Evolutionary conservation across 2,113 vertebrate genomes (phyloP).

Genomic region (Lepus americanus): DNA sequence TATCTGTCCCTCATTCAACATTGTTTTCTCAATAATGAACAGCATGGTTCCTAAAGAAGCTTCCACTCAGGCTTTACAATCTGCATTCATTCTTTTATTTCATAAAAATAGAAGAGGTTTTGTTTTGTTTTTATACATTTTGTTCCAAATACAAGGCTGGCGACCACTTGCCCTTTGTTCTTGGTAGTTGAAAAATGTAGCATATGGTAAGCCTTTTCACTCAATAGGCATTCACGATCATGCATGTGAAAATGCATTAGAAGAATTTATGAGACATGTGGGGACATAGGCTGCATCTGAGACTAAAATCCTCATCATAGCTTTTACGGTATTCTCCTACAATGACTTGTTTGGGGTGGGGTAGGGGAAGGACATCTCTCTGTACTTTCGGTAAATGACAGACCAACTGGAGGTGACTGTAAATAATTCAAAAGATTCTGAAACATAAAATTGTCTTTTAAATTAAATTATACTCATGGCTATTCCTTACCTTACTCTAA

Average conservation of each 20-base stretch:
- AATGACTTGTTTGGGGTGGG: not conserved
- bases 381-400: not conserved
- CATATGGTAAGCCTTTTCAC: constrained; percentile 61
- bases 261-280: not conserved
- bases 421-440: constrained; percentile 62
- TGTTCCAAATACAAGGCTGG: constrained; percentile 39
- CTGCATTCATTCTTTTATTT: constrained; percentile 53
- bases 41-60: constrained; percentile 55
- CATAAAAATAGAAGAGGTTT: constrained; percentile 18
- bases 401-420: constrained; percentile 1
- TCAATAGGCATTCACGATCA: constrained; percentile 30
- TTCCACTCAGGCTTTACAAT: not conserved
- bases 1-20: not conserved
- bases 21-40: constrained; percentile 60
- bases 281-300: not conserved
- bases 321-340: not conserved
- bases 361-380: not conserved
- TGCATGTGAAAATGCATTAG: constrained; percentile 32
- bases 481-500: constrained; percentile 39
- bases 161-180: constrained; percentile 33
- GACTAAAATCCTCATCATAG: not conserved
- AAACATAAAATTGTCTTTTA: not conserved
- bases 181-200: constrained; percentile 56
- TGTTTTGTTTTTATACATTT: constrained; percentile 26
- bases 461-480: constrained; percentile 39